Conservation (phyloP, 2,797 vertebrate genomes). For the Echiichthys vipera region DNA sequence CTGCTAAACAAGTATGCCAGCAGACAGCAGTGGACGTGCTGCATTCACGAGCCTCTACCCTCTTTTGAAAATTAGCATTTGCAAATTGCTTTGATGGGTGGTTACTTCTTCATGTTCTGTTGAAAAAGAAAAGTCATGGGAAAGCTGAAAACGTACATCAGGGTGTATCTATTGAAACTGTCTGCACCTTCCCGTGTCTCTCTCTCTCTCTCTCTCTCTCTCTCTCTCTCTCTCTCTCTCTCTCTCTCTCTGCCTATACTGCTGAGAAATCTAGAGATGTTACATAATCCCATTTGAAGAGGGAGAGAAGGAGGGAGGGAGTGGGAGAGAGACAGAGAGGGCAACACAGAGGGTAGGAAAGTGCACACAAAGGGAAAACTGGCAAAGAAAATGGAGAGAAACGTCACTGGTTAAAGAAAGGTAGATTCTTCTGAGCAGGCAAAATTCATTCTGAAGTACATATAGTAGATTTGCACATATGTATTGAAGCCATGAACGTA, state of each 20-base stretch:
- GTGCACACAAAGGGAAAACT: conserved; percentile 23
- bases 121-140: not conserved
- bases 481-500: not conserved
- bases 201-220: conserved; percentile 2
- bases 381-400: conserved; percentile 9
- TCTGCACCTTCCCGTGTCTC: not conserved
- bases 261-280: conserved; percentile 46
- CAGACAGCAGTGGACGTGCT: not conserved
- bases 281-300: conserved; percentile 59
- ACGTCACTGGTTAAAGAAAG: not conserved
- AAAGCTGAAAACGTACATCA: not conserved
- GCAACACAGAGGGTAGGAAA: conserved; percentile 11
- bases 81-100: not conserved
- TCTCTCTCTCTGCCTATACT: conserved; percentile 22
- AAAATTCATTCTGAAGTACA: not conserved
- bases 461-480: not conserved
- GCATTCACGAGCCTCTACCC: conserved; percentile 2
- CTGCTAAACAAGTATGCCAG: not conserved
- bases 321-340: conserved; percentile 39
- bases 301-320: conserved; percentile 7
- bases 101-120: not conserved
- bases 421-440: not conserved
- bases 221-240: not conserved
- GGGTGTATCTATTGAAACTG: not conserved
- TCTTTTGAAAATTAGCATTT: conserved; percentile 11